Base-by-base conservation (phyloP, 92 coral and sea anemone genomes). In the Plumapathes pennacea region DNA sequence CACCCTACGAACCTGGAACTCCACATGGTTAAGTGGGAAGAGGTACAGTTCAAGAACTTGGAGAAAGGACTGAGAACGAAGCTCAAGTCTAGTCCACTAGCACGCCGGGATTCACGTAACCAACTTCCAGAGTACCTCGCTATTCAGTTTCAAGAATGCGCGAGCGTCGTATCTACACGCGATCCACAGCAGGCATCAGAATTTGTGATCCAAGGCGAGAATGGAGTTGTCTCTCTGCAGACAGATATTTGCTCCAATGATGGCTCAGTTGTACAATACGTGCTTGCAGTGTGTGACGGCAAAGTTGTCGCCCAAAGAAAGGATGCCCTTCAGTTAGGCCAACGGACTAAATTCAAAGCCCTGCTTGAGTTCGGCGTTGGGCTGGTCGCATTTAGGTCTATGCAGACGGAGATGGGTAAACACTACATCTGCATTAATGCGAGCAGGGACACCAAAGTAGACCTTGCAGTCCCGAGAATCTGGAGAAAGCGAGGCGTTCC, bases 311-410 rank as follows among this genome's bases (percentile, higher is more conserved):
- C 60, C 8, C 38, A 1, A 40, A n/a, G n/a, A n/a, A n/a, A n/a
- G n/a, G n/a, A n/a, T n/a, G n/a, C n/a, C n/a, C n/a, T n/a, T n/a
- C n/a, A n/a, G n/a, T n/a, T n/a, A n/a, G n/a, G n/a, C n/a, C 13
- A 45, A 15, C 52, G 56, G 41, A 18, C 47, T 1, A 46, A 31
- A 32, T 75, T 75, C 49, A 67, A 75, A 49, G 60, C 65, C 13
- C 64, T 55, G 54, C 40, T 75, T 61, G 82, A 75, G 5, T 75
- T 65, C 46, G 82, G 82, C 48, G 60, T 75, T 24, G 82, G 75
- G 19, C 58, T 75, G 22, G 61, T 41, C 26, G 61, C 82, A 6
- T 74, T 74, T 46, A 30, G 43, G 8, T 74, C 64, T 11, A 24
- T 57, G 24, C n/a, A n/a, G n/a, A n/a, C n/a, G n/a, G 13, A 4